phyloP scores from a whole-genome alignment of 2,113 vertebrate species.

The Ploceus nigricollis region DNA sequence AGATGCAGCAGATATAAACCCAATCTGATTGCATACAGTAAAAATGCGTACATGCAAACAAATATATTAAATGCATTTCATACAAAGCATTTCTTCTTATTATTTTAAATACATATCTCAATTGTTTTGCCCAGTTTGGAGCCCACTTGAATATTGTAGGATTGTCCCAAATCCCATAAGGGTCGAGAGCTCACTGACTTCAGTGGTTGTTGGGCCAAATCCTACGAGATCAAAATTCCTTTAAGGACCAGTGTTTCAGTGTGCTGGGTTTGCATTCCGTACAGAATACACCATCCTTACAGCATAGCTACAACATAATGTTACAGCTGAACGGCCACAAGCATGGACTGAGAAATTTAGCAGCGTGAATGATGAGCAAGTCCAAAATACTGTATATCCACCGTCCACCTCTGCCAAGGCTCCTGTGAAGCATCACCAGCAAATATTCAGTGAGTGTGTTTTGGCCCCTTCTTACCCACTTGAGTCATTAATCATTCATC shows the following conservation, averaged over 20 bases:
- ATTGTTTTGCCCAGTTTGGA: conserved; percentile 20
- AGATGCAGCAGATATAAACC: conserved; percentile 29
- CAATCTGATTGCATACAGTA: conserved; percentile 43
- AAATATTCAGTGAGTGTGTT: neutral
- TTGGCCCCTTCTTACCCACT: conserved; percentile 10
- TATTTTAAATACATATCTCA: conserved; percentile 17
- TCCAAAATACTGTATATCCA: neutral
- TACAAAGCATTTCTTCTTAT: conserved; percentile 1
- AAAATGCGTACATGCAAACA: conserved; percentile 43
- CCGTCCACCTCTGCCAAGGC: neutral
- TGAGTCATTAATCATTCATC: conserved; percentile 35
- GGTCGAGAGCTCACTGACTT: conserved; percentile 46
- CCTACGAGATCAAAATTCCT: conserved; percentile 18
- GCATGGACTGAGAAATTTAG: neutral
- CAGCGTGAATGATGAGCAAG: neutral
- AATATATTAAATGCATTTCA: conserved; percentile 4
- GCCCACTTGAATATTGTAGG: conserved; percentile 35
- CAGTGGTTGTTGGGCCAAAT: conserved; percentile 25
- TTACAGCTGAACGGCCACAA: neutral
- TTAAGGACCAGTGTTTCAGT: conserved; percentile 10
- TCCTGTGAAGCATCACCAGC: neutral
- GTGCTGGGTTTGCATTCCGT: neutral
- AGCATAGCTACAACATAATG: neutral
- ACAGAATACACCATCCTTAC: neutral
- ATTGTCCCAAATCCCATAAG: conserved; percentile 4